phyloP scores from a whole-genome alignment of 2,797 vertebrate species.

The Crypturellus tataupa region DNA sequence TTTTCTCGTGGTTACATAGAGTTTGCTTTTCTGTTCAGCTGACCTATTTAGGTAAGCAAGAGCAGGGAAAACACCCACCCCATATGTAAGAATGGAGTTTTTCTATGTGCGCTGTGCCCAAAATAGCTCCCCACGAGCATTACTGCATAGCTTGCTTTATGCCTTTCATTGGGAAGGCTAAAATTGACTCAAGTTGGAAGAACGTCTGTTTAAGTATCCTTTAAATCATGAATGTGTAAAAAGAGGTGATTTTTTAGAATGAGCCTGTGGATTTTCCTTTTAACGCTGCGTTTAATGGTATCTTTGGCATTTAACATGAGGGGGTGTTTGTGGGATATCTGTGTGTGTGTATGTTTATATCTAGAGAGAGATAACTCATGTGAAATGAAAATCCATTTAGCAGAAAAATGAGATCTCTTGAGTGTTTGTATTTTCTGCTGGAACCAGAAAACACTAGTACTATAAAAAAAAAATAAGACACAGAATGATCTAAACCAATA shows the following conservation, averaged over 20 bases:
- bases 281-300: slow-evolving; percentile 64
- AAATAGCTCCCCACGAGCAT: slow-evolving; percentile 40
- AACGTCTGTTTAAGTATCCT: slow-evolving; percentile 63
- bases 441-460: slow-evolving; percentile 73
- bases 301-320: slow-evolving; percentile 66
- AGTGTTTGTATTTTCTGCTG: slow-evolving; percentile 74
- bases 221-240: slow-evolving; percentile 66
- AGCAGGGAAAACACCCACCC: neutral
- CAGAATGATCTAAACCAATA: slow-evolving; percentile 75
- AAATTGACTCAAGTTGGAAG: slow-evolving; percentile 72
- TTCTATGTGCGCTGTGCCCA: neutral
- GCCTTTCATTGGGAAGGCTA: slow-evolving; percentile 48
- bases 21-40: slow-evolving; percentile 27
- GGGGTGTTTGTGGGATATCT: slow-evolving; percentile 61
- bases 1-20: slow-evolving; percentile 19
- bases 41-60: slow-evolving; percentile 51
- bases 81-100: slow-evolving; percentile 1
- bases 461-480: slow-evolving; percentile 53
- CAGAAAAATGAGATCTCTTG: slow-evolving; percentile 73
- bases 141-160: slow-evolving; percentile 38
- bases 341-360: slow-evolving; percentile 62
- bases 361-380: slow-evolving; percentile 65
- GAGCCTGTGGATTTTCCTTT: slow-evolving; percentile 65
- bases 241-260: slow-evolving; percentile 1
- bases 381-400: slow-evolving; percentile 76